Evolutionary conservation across 1,140 invertebrate genomes (phyloP).

Genomic region (Polypedilum pembai): DNA sequence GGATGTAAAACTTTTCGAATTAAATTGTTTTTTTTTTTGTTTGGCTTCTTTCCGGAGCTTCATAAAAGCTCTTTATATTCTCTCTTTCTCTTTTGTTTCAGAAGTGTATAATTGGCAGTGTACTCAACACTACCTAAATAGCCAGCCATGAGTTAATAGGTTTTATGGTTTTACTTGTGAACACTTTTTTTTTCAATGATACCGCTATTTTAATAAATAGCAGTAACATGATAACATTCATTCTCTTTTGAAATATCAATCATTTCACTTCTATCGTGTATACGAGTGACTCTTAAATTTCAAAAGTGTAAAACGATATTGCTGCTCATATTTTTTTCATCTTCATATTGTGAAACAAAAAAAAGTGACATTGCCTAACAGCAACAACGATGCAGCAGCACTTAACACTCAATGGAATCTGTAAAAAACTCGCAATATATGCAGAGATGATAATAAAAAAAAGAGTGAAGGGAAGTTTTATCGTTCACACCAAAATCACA

Average conservation of each 20-base stretch:
- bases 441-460: not conserved
- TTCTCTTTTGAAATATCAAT: not conserved
- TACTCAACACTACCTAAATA: not conserved
- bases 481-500: slow-evolving; percentile 17
- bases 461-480: not conserved
- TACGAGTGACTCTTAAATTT: not conserved
- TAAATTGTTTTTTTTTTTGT: not conserved
- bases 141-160: slow-evolving; percentile 2
- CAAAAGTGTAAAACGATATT: slow-evolving; percentile 18
- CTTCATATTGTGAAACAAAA: no score
- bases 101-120: slow-evolving; percentile 9
- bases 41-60: not conserved
- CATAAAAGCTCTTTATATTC: not conserved
- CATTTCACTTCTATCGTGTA: not conserved
- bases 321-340: slow-evolving; percentile 1
- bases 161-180: slow-evolving; percentile 2
- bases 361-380: no score
- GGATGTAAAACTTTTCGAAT: slow-evolving; percentile 13
- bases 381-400: not conserved
- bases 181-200: not conserved
- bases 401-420: slow-evolving; percentile 17
- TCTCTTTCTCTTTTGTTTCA: no score
- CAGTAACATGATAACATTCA: not conserved
- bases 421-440: not conserved
- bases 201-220: not conserved